phyloP scores from a whole-genome alignment of 2,113 vertebrate species.

The Rousettus leschenaultii region DNA sequence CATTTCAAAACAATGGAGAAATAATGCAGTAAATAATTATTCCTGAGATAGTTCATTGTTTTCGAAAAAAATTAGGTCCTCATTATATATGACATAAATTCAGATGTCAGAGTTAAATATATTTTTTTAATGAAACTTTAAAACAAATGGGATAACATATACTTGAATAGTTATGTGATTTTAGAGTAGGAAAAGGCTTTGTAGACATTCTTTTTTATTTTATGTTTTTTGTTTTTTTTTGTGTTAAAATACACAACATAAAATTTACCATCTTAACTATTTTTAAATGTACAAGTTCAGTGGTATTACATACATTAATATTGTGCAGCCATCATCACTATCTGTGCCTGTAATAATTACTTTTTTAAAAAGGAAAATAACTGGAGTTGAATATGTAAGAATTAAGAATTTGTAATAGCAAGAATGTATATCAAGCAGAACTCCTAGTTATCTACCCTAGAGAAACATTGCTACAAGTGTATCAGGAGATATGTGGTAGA shows the following conservation, averaged over 20 bases:
- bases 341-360: neutral
- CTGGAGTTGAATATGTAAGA: neutral
- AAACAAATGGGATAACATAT: neutral
- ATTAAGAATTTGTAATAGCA: neutral
- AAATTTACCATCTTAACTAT: neutral
- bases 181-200: neutral
- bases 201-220: neutral
- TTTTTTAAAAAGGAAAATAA: neutral
- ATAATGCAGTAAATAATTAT: neutral
- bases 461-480: neutral
- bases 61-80: neutral
- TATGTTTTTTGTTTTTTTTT: neutral
- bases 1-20: constrained; percentile 7
- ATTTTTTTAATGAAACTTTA: neutral
- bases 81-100: neutral
- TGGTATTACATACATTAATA: neutral
- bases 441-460: neutral
- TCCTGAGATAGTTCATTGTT: neutral
- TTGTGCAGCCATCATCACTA: neutral
- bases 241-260: neutral
- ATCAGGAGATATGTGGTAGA: neutral
- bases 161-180: neutral
- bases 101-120: neutral
- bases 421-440: neutral
- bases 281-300: neutral